A percentile compares a stretch with the other conserved stretches of the same genome.
phyloP scores from a whole-genome alignment of 2,888 invertebrate species.

The Hirudinaria manillensis region DNA sequence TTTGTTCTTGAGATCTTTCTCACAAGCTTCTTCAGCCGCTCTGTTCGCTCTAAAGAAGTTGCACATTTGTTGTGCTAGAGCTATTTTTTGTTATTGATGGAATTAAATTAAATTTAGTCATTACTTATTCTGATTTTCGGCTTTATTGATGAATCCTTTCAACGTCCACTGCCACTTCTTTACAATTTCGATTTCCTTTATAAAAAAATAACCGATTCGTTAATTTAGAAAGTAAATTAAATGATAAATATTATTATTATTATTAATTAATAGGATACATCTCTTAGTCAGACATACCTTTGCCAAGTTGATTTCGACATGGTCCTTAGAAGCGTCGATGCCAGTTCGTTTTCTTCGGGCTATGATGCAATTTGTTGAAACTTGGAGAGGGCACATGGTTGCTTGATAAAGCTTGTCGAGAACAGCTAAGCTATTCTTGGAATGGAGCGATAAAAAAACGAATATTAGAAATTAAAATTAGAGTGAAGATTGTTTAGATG shows the following conservation, averaged over 20 bases:
- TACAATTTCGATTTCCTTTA: constrained; percentile 71
- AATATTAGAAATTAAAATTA: not conserved
- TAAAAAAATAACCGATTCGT: not conserved
- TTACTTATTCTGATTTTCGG: constrained; percentile 56
- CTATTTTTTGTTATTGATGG: not conserved
- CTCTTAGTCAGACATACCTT: constrained; percentile 50
- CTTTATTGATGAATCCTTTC: constrained; percentile 65
- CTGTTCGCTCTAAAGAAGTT: constrained; percentile 49
- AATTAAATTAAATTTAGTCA: not conserved
- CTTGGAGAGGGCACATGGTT: constrained; percentile 79
- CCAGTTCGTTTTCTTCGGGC: constrained; percentile 81
- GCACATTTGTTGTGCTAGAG: not conserved
- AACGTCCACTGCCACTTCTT: constrained; percentile 73
- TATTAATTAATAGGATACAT: not conserved
- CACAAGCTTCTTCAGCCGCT: constrained; percentile 66
- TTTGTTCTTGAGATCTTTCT: constrained; percentile 80
- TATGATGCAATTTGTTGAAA: constrained; percentile 86
- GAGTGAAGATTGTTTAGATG: too few species aligned
- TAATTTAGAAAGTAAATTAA: constrained; percentile 1
- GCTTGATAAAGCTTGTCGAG: constrained; percentile 68
- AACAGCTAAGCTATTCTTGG: constrained; percentile 57
- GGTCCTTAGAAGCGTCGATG: constrained; percentile 81
- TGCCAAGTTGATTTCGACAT: constrained; percentile 75
- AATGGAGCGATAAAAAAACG: not conserved
- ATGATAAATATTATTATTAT: constrained; percentile 18